A percentile compares a stretch with the other conserved stretches of the same genome.
Conservation (phyloP, 2,797 vertebrate genomes). For the Tachyglossus aculeatus region DNA sequence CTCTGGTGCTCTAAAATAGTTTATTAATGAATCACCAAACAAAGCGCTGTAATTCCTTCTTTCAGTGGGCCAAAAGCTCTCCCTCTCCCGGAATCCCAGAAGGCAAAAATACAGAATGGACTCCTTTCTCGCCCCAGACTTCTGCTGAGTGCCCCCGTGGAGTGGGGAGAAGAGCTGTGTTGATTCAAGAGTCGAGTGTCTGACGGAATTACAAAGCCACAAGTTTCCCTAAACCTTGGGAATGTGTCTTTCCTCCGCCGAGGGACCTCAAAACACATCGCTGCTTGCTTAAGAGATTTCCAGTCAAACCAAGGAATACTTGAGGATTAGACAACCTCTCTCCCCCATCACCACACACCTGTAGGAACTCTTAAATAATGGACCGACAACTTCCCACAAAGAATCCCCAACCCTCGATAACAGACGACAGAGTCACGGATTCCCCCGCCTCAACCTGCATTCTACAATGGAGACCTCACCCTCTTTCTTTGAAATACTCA, state of each 20-base stretch:
- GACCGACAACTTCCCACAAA: neutral
- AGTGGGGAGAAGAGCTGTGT: conserved; percentile 35
- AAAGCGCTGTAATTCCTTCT: conserved; percentile 6
- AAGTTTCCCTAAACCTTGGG: conserved; percentile 7
- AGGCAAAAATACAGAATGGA: neutral
- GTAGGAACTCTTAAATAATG: neutral
- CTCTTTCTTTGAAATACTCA: no score
- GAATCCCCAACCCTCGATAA: no score
- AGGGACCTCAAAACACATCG: conserved; percentile 12
- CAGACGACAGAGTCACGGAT: no score
- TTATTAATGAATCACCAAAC: conserved; percentile 25
- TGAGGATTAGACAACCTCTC: conserved; percentile 18
- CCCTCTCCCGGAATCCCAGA: neutral
- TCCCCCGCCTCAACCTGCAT: no score
- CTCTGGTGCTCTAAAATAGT: neutral
- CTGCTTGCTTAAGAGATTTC: conserved; percentile 1
- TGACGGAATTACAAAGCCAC: conserved; percentile 32
- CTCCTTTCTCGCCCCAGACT: conserved; percentile 12
- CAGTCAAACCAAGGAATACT: neutral
- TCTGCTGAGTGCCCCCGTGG: neutral
- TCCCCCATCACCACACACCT: neutral
- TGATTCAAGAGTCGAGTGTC: conserved; percentile 20
- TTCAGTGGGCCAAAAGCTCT: conserved; percentile 26
- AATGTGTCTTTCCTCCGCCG: conserved; percentile 20
- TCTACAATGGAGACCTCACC: no score